Conservation (phyloP, 2,888 invertebrate genomes). For the Zygogramma bicolorata region DNA sequence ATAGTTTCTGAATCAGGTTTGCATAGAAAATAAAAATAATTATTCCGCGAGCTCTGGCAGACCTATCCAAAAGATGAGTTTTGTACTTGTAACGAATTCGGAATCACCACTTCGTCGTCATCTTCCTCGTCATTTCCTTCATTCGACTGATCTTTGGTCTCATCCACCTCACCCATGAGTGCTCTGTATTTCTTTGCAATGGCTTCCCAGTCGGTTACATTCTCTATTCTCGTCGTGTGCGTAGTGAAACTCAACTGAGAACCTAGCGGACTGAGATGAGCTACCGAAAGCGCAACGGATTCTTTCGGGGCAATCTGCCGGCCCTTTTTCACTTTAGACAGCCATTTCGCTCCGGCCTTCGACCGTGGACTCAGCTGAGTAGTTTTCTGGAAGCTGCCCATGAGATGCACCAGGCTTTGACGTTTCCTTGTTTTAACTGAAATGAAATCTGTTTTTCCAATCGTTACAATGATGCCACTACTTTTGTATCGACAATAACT, state of each 20-base stretch:
- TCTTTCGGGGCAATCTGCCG: conserved; percentile 81
- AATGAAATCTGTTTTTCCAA: conserved; percentile 48
- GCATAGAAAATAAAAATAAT: conserved; percentile 33
- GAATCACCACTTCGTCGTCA: conserved; percentile 54
- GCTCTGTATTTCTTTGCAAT: conserved; percentile 91
- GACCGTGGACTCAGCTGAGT: conserved; percentile 84
- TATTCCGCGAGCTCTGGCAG: not conserved
- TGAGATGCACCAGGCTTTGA: conserved; percentile 86
- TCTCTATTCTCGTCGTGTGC: conserved; percentile 83
- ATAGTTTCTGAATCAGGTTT: conserved; percentile 6
- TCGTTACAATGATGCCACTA: conserved; percentile 33
- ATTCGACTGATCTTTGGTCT: conserved; percentile 66
- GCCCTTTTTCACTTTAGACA: conserved; percentile 88
- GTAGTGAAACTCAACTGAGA: conserved; percentile 87
- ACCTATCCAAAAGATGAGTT: conserved; percentile 42
- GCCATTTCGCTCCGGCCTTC: conserved; percentile 90
- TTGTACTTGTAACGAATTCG: conserved; percentile 53
- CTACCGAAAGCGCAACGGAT: conserved; percentile 82
- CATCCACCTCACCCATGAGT: conserved; percentile 74
- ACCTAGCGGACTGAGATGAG: conserved; percentile 85
- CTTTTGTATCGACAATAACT: conserved; percentile 28
- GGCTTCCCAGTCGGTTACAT: conserved; percentile 91
- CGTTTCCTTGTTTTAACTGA: conserved; percentile 68
- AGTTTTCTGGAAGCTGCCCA: conserved; percentile 77
- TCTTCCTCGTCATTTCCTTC: conserved; percentile 62